phyloP scores from a whole-genome alignment of 2,113 vertebrate genomes.

The Diglossa brunneiventris region DNA sequence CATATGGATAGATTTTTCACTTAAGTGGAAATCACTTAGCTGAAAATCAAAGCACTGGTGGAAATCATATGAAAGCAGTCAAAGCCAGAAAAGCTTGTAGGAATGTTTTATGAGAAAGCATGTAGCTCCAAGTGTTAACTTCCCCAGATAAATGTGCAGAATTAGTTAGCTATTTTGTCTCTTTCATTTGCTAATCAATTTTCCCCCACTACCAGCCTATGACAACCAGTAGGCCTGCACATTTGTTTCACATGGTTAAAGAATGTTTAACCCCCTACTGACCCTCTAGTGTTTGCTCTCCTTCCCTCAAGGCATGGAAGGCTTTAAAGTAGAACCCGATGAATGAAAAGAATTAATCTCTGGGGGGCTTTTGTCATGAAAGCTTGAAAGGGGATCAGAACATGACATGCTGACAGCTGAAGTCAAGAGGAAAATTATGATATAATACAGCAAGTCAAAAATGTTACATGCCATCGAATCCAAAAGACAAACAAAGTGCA shows the following conservation, averaged over 20 bases:
- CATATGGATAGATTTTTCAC: slow-evolving; percentile 19
- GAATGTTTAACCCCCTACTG: slow-evolving; percentile 65
- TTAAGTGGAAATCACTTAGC: slow-evolving; percentile 32
- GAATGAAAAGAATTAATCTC: slow-evolving; percentile 63
- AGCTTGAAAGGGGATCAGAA: slow-evolving; percentile 51
- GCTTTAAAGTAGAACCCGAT: slow-evolving; percentile 59
- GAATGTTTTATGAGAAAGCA: slow-evolving; percentile 43
- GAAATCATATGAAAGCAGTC: slow-evolving; percentile 1
- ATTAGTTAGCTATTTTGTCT: slow-evolving; percentile 45
- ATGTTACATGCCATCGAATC: background rate
- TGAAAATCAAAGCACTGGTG: slow-evolving; percentile 34
- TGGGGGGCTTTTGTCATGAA: slow-evolving; percentile 47
- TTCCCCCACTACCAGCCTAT: slow-evolving; percentile 35
- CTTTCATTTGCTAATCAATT: slow-evolving; percentile 66
- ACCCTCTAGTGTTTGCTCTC: slow-evolving; percentile 42
- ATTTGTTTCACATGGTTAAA: slow-evolving; percentile 55
- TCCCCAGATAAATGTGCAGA: slow-evolving; percentile 49
- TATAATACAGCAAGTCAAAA: slow-evolving; percentile 52
- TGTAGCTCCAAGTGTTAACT: slow-evolving; percentile 34
- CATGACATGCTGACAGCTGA: slow-evolving; percentile 53
- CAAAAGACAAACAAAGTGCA: background rate
- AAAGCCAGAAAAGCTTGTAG: background rate
- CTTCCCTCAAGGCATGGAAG: slow-evolving; percentile 44
- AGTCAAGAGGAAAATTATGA: slow-evolving; percentile 62
- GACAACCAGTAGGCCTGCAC: slow-evolving; percentile 32